Base-by-base conservation (phyloP, 2,113 vertebrate genomes). In the Muscicapa adusta region DNA sequence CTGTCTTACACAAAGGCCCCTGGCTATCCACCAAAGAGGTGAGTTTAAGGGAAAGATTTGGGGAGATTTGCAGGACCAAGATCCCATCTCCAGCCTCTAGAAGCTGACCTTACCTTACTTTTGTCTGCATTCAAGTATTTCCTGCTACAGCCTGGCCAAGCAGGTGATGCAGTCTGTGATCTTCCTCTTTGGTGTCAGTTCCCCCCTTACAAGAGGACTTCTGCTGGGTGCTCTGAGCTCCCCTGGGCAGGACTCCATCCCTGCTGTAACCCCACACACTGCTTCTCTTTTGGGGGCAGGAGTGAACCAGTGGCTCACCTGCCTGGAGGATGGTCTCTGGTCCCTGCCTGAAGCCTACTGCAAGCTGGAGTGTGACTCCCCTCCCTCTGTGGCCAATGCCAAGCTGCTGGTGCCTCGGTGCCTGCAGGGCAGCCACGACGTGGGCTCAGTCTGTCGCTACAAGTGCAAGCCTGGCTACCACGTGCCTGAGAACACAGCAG, bases 281-380 rank as follows among this genome's bases (percentile, higher is more conserved):
- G 17, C 42, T 93, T 96, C 36, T 96, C 76, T 94, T 83, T 77
- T 62, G 95, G 95, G 78, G 6, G 57, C 94, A 99, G 99, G 99
- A 80, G 95, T 97, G 93, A 99, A 97, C 88, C 98, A 99, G 34
- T 98, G 98, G 97, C 91, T 99, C 96, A 98, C 98, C 65, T 99
- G 99, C 96, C 97, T 99, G 91, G 99, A 99, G 75, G 99, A 99
- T 0, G 98, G 99, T 8, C 97, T 99, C 56, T 99, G 99, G 99
- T 99, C 99, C 3, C 98, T 99, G 68, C 99, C 99, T 0, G 99
- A 99, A 94, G 99, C 98, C 51, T 99, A 99, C 96, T 99, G 99
- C 97, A 99, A 99, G 97, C 95, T 99, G 26, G 99, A 99, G 88
- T 99, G 99, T 3, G 97, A 97, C 1, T 93, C 94, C 0, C 98